phyloP scores from a whole-genome alignment of 2,888 invertebrate species.

The Anodontia alba region DNA sequence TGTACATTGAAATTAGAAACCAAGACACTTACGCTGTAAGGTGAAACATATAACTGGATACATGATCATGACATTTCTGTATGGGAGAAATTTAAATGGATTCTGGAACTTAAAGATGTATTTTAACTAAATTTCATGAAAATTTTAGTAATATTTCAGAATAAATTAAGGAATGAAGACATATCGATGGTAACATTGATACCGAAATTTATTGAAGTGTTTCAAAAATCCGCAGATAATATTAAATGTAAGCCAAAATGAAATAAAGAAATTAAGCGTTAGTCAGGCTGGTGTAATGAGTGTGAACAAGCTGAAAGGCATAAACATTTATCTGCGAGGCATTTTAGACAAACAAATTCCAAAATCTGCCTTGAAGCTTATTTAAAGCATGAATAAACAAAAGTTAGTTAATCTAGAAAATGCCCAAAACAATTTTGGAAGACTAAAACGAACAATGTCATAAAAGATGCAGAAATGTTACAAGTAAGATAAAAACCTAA shows the following conservation, averaged over 20 bases:
- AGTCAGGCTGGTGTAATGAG: background rate
- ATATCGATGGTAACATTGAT: background rate
- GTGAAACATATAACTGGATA: background rate
- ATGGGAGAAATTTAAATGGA: slow-evolving; percentile 3
- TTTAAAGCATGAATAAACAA: background rate
- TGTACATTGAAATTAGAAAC: slow-evolving; percentile 11
- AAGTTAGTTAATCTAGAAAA: slow-evolving; percentile 1
- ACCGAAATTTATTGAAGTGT: background rate
- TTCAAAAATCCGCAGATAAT: background rate
- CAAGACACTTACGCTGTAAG: background rate
- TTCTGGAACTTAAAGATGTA: background rate
- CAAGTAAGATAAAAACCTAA: background rate
- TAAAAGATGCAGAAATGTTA: background rate
- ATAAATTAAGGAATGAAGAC: background rate
- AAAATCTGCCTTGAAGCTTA: background rate
- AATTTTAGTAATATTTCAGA: background rate
- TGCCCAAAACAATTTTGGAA: background rate
- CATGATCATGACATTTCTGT: no score
- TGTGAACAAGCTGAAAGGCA: background rate
- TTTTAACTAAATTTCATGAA: background rate
- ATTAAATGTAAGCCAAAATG: background rate
- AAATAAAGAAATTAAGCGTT: background rate
- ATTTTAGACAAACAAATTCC: slow-evolving; percentile 2
- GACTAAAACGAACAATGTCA: background rate
- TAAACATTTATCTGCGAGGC: background rate